Evolutionary conservation across 1,140 invertebrate species (phyloP).

Genomic region (Glossosoma conforme): DNA sequence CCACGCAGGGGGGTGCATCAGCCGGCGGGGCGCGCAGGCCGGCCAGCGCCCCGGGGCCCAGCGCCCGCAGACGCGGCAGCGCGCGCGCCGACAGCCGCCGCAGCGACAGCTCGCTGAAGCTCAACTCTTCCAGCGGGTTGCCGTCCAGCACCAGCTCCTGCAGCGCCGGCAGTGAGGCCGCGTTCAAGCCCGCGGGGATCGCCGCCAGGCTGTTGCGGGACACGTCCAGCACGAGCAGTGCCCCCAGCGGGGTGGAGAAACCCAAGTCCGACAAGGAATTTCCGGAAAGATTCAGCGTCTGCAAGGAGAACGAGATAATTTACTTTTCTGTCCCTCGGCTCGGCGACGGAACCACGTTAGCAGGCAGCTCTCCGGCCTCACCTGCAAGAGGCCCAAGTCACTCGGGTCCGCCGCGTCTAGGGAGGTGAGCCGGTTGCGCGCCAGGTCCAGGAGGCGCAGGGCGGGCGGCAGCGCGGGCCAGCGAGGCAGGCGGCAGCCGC

Average conservation of each 20-base stretch:
- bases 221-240: constrained; percentile 41
- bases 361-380: no score
- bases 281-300: constrained; percentile 43
- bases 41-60: constrained; percentile 42
- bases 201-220: constrained; percentile 42
- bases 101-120: constrained; percentile 43
- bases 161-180: constrained; percentile 40
- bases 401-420: no score
- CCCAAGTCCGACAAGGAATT: constrained; percentile 43
- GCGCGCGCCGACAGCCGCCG: constrained; percentile 41
- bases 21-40: constrained; percentile 38
- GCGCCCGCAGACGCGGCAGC: constrained; percentile 35
- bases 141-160: constrained; percentile 42
- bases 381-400: no score
- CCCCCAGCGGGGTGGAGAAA: constrained; percentile 37
- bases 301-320: constrained; percentile 25
- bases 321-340: not conserved
- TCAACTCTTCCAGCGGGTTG: constrained; percentile 42
- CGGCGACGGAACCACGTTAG: no score
- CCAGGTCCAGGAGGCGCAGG: constrained; percentile 45
- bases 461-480: constrained; percentile 41
- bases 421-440: constrained; percentile 36
- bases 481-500: constrained; percentile 40
- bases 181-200: constrained; percentile 40
- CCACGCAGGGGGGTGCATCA: constrained; percentile 35